A percentile compares a stretch with the other conserved stretches of the same genome.
Conservation (phyloP, 30 jellyfish, hydroid and myxozoan species). For the Cassiopea xamachana region DNA sequence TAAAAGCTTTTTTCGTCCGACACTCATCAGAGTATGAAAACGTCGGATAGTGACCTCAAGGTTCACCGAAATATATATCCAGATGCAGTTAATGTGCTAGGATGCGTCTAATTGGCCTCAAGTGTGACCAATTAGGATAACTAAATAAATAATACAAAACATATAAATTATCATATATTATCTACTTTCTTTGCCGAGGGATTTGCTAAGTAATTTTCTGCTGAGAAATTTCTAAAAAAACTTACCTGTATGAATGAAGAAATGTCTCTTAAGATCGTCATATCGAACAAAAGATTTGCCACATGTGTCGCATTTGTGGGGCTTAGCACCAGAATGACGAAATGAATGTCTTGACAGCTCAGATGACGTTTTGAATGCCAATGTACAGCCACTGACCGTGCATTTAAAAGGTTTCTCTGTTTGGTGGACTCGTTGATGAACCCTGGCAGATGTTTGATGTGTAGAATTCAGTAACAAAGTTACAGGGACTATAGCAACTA, state of each 20-base stretch:
- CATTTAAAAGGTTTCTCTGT: constrained; percentile 89
- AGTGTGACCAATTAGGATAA: too few relatives aligned
- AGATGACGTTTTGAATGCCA: constrained; percentile 96
- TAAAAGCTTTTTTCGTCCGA: too few relatives aligned
- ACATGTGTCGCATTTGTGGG: constrained; percentile 90
- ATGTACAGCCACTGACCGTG: constrained; percentile 77
- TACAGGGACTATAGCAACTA: too few relatives aligned
- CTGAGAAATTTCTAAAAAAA: not conserved
- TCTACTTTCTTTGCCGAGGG: too few relatives aligned
- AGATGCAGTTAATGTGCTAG: too few relatives aligned
- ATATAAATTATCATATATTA: too few relatives aligned
- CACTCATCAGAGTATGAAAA: too few relatives aligned
- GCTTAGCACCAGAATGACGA: constrained; percentile 97
- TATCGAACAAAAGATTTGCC: constrained; percentile 90
- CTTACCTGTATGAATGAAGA: constrained; percentile 92
- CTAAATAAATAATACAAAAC: too few relatives aligned
- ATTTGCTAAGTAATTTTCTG: not conserved
- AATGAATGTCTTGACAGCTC: constrained; percentile 94
- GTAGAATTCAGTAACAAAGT: too few relatives aligned
- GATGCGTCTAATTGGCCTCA: too few relatives aligned
- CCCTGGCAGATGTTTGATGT: constrained; percentile 31
- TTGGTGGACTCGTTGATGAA: constrained; percentile 95
- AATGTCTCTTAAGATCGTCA: constrained; percentile 92
- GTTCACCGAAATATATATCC: too few relatives aligned
- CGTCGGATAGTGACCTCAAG: too few relatives aligned